These are phyloP conservation scores for Drosophila emarginata DNA, from an alignment of 2,888 invertebrate genomes.

Conservation along the genomic window DNA sequence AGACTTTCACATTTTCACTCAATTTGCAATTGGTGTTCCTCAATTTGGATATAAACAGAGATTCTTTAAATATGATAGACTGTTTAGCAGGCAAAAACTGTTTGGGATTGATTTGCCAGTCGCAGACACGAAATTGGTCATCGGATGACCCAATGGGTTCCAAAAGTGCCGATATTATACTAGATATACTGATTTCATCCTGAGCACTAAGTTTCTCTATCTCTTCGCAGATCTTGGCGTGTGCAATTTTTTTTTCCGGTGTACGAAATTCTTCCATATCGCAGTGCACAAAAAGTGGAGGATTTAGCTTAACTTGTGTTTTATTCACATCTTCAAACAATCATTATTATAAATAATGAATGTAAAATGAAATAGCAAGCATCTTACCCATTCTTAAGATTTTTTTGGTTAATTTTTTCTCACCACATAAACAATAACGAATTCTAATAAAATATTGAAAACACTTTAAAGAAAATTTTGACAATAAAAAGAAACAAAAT, in stretches of 20 bases:
- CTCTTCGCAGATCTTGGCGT: constrained; percentile 52
- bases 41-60: constrained; percentile 67
- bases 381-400: constrained; percentile 21
- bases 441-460: background rate
- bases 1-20: constrained; percentile 68
- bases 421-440: background rate
- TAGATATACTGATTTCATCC: constrained; percentile 78
- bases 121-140: constrained; percentile 49
- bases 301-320: constrained; percentile 36
- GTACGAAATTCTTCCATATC: constrained; percentile 40
- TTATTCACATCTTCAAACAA: background rate
- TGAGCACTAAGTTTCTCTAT: constrained; percentile 59
- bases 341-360: background rate
- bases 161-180: constrained; percentile 73
- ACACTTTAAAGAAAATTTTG: background rate
- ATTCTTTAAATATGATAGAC: constrained; percentile 69
- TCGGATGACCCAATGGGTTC: constrained; percentile 63
- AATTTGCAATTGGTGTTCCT: constrained; percentile 68
- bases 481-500: background rate
- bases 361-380: no score
- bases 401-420: background rate
- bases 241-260: constrained; percentile 9
- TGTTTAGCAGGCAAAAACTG: constrained; percentile 67
- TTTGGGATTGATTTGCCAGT: constrained; percentile 72
- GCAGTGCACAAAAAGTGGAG: constrained; percentile 65